Conservation (phyloP, 2,113 vertebrate species). For the Zeus faber region DNA sequence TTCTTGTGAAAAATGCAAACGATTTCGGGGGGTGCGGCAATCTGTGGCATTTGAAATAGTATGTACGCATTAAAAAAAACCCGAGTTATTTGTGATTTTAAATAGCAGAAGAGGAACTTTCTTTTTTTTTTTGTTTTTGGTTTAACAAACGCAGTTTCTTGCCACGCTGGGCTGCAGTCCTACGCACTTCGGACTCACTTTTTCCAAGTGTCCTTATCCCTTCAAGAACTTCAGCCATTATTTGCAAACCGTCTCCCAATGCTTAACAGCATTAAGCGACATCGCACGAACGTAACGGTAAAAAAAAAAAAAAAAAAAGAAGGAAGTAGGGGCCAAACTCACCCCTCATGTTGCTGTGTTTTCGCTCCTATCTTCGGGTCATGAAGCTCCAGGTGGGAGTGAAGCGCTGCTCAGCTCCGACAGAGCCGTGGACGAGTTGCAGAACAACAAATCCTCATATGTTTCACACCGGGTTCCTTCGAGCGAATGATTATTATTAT, state of each 20-base stretch:
- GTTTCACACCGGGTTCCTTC: too few relatives aligned
- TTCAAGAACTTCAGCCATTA: not conserved
- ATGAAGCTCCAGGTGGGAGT: conserved; percentile 59
- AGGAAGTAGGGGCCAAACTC: too few relatives aligned
- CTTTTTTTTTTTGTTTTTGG: too few relatives aligned
- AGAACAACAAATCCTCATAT: conserved; percentile 59
- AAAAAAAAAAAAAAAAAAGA: too few relatives aligned
- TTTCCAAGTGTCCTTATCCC: not conserved
- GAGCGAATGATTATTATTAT: too few relatives aligned
- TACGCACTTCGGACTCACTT: conserved; percentile 42
- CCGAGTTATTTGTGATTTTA: too few relatives aligned
- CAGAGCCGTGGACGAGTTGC: conserved; percentile 49
- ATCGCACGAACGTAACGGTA: not conserved
- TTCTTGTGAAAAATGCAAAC: too few relatives aligned
- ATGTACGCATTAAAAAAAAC: too few relatives aligned
- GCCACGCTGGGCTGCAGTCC: conserved; percentile 1
- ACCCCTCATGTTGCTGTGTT: conserved; percentile 73
- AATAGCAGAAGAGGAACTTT: too few relatives aligned
- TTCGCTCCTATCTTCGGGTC: conserved; percentile 47
- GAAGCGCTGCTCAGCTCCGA: conserved; percentile 44
- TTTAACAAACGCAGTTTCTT: not conserved
- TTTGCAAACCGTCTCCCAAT: not conserved
- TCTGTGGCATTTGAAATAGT: too few relatives aligned
- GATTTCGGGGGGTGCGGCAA: too few relatives aligned
- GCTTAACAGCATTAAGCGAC: not conserved